Conservation (phyloP, 2,888 invertebrate species). For the Oligia latruncula region DNA sequence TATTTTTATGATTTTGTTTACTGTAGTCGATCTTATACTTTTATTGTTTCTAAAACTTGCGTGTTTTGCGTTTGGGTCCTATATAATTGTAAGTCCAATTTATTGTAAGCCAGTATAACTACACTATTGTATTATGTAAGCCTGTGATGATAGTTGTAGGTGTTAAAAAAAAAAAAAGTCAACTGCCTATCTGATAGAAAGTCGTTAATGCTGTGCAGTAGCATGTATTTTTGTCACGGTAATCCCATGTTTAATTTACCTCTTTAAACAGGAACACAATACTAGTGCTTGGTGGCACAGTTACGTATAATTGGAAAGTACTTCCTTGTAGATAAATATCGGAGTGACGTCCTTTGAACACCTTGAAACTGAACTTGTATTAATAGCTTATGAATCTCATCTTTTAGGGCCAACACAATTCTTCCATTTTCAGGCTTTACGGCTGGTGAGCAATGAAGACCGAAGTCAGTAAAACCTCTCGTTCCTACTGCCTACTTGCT, state of each 20-base stretch:
- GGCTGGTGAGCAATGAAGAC: background rate
- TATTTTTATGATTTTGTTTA: too few relatives aligned
- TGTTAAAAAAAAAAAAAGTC: background rate
- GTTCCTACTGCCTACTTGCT: background rate
- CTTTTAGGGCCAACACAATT: background rate
- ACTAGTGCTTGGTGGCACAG: background rate
- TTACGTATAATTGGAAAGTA: background rate
- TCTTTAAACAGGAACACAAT: background rate
- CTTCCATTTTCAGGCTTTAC: background rate
- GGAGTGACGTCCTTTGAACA: background rate
- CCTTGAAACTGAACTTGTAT: background rate
- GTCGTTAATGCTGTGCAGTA: background rate
- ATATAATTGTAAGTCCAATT: too few relatives aligned
- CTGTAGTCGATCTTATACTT: too few relatives aligned
- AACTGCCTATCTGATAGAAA: background rate
- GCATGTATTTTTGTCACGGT: background rate
- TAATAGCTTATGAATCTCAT: background rate
- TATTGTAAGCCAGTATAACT: too few relatives aligned
- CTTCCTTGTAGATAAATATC: background rate
- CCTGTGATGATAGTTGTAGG: too few relatives aligned
- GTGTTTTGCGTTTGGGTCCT: too few relatives aligned
- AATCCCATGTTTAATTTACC: background rate
- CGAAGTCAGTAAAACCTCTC: background rate
- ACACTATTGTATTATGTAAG: too few relatives aligned
- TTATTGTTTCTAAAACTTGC: too few relatives aligned